These are phyloP conservation scores for Hoplostethus atlanticus DNA, from an alignment of 2,797 vertebrate genomes.

Conservation along the genomic window DNA sequence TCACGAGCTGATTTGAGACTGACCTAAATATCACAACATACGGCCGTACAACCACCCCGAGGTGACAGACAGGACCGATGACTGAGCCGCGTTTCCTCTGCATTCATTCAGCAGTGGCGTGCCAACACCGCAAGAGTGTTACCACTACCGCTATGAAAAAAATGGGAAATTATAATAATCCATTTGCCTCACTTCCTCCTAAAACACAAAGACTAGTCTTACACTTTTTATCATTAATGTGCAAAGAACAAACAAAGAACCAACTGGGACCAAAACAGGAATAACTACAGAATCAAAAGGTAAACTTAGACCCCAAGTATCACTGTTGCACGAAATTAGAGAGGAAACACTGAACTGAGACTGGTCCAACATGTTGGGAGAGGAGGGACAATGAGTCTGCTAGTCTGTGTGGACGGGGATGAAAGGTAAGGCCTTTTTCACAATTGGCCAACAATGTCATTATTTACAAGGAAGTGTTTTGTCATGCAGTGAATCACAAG, in stretches of 20 bases:
- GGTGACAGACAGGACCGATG: background rate
- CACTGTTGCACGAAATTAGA: background rate
- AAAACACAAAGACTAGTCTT: background rate
- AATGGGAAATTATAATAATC: background rate
- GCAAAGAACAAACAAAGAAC: no score
- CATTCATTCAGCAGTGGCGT: background rate
- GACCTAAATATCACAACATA: conserved; percentile 22
- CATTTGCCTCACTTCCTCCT: background rate
- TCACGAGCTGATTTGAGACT: conserved; percentile 28
- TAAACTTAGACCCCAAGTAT: background rate
- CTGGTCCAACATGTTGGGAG: background rate
- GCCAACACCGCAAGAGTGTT: background rate
- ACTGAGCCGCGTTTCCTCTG: background rate
- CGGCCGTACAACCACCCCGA: background rate
- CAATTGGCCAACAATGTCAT: conserved; percentile 43
- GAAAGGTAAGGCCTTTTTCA: conserved; percentile 29
- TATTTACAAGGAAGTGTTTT: conserved; percentile 72
- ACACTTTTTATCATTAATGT: no score
- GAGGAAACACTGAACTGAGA: background rate
- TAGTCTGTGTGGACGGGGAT: conserved; percentile 32
- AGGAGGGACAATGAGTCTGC: background rate
- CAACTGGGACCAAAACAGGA: no score
- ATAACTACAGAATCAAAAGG: background rate
- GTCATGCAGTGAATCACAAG: conserved; percentile 62
- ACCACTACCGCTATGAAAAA: background rate